Conservation (phyloP, 2,113 vertebrate species). For the Talpa occidentalis region DNA sequence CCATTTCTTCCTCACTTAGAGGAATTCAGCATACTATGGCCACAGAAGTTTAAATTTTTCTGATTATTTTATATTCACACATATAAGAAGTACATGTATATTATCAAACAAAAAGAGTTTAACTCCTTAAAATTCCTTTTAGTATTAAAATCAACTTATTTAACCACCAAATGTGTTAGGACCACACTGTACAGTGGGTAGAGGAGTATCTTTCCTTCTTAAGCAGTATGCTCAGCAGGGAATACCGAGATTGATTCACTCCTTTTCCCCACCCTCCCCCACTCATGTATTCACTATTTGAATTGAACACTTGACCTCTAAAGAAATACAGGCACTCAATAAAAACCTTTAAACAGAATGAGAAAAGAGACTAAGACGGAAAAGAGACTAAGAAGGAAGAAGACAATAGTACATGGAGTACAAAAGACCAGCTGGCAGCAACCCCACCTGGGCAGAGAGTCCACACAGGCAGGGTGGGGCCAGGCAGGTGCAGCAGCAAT, state of each 20-base stretch:
- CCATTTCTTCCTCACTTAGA: background rate
- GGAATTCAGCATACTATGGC: background rate
- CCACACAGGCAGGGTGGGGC: background rate
- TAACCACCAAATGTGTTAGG: background rate
- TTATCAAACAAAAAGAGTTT: background rate
- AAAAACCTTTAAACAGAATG: background rate
- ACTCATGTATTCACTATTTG: background rate
- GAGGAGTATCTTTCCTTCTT: background rate
- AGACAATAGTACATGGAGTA: too few relatives aligned
- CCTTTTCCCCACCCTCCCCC: background rate
- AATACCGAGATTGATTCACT: background rate
- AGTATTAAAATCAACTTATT: background rate
- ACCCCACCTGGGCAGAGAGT: background rate
- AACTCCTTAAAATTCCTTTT: background rate
- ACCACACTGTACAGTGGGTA: background rate
- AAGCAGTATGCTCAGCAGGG: background rate
- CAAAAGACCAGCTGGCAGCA: background rate
- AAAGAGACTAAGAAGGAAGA: background rate
- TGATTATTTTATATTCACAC: background rate
- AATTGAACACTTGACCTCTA: background rate
- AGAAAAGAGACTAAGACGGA: background rate
- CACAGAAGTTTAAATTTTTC: background rate
- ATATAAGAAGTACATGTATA: background rate
- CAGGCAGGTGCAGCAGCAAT: accelerated
- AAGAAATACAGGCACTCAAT: background rate